phyloP scores from a whole-genome alignment of 2,113 vertebrate genomes.

The Procavia capensis region DNA sequence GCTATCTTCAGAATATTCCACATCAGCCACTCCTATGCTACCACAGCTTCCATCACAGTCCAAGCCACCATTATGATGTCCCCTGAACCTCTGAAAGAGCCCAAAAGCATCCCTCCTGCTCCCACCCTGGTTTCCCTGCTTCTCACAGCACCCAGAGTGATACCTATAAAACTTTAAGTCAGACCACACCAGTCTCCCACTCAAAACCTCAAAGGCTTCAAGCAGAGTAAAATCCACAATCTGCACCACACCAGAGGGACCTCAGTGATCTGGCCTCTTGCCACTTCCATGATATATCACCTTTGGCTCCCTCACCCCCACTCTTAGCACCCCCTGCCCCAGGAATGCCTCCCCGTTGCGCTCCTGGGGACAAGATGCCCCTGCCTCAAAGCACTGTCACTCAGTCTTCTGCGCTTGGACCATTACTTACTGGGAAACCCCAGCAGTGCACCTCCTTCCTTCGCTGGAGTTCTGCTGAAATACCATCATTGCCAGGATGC shows the following conservation, averaged over 20 bases:
- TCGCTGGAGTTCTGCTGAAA: neutral
- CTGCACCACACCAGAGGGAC: neutral
- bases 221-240: neutral
- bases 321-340: neutral
- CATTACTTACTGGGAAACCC: neutral
- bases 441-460: neutral
- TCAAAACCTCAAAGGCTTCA: neutral
- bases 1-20: neutral
- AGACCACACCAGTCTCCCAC: neutral
- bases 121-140: neutral
- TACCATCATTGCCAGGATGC: neutral
- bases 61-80: neutral
- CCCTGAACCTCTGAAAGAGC: neutral
- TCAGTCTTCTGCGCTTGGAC: neutral
- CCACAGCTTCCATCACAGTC: neutral
- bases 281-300: neutral
- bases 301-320: rapidly evolving
- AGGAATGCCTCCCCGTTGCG: rapidly evolving
- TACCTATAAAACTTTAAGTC: neutral
- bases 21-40: rapidly evolving
- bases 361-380: neutral
- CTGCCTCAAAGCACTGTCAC: neutral
- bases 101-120: neutral
- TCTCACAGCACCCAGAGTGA: neutral
- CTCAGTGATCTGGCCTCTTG: rapidly evolving